Conservation (phyloP, 2,888 invertebrate genomes). For the Hesperia comma region DNA sequence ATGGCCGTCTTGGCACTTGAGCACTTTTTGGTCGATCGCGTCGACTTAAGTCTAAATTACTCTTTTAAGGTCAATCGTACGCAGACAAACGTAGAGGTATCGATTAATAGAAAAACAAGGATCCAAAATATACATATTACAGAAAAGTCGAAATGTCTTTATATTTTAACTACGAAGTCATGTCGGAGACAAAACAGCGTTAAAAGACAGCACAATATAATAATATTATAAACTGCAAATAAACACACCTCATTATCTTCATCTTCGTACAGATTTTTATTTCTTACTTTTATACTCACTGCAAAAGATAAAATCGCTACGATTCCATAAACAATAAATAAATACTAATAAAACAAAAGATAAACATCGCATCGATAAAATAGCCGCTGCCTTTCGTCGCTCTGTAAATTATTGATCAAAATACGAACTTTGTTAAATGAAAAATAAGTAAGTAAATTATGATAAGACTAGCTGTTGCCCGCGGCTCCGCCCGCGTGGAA, state of each 20-base stretch:
- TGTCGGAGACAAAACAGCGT: neutral
- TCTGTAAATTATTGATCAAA: neutral
- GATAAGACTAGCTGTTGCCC: too few species aligned
- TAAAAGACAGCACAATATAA: neutral
- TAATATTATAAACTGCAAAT: neutral
- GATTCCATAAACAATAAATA: neutral
- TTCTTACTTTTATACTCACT: neutral
- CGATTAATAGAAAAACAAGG: too few species aligned
- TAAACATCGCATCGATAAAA: neutral
- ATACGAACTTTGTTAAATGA: neutral
- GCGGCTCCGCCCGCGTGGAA: too few species aligned
- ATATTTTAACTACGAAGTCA: neutral
- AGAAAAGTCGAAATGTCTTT: too few species aligned
- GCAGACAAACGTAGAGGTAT: too few species aligned
- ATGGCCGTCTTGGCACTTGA: too few species aligned
- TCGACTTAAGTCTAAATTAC: too few species aligned
- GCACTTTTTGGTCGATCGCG: too few species aligned
- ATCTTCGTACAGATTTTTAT: neutral
- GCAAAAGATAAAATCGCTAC: neutral
- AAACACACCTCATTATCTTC: neutral
- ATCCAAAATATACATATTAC: too few species aligned
- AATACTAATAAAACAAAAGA: neutral
- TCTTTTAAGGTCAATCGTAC: too few species aligned
- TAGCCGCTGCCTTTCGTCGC: conserved; percentile 2
- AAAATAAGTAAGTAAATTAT: too few species aligned